phyloP scores from a whole-genome alignment of 2,797 vertebrate species.

The Huso huso region DNA sequence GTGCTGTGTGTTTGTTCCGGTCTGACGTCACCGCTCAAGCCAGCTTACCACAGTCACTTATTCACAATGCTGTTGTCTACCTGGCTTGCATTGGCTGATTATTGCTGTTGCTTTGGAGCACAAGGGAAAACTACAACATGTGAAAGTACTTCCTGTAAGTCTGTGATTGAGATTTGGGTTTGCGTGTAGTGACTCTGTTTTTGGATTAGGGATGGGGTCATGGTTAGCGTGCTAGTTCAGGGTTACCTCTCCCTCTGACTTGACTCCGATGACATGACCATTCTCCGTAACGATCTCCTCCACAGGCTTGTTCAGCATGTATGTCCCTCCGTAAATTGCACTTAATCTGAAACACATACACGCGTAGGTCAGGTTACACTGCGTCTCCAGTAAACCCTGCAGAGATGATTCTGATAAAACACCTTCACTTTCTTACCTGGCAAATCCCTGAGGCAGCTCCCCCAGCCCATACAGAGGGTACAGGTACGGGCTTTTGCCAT shows the following conservation, averaged over 20 bases:
- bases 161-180: no score
- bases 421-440: conserved; percentile 55
- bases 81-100: no score
- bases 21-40: no score
- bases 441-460: conserved; percentile 86
- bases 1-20: no score
- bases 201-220: neutral
- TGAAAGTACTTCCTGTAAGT: no score
- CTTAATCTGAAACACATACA: conserved; percentile 60
- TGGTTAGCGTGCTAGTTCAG: neutral
- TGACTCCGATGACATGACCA: conserved; percentile 77
- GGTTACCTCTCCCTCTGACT: conserved; percentile 82
- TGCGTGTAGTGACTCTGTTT: no score
- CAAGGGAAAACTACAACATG: no score
- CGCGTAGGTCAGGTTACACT: neutral
- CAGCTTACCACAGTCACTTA: no score
- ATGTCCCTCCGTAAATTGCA: conserved; percentile 86
- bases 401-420: neutral
- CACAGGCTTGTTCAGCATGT: conserved; percentile 89
- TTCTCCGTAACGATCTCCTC: conserved; percentile 86
- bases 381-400: neutral
- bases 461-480: conserved; percentile 86
- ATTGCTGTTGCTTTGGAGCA: no score
- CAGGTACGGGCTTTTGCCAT: conserved; percentile 86
- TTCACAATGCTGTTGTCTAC: no score